Conservation (phyloP, 2,888 invertebrate genomes). For the Himalopsyche japonica region DNA sequence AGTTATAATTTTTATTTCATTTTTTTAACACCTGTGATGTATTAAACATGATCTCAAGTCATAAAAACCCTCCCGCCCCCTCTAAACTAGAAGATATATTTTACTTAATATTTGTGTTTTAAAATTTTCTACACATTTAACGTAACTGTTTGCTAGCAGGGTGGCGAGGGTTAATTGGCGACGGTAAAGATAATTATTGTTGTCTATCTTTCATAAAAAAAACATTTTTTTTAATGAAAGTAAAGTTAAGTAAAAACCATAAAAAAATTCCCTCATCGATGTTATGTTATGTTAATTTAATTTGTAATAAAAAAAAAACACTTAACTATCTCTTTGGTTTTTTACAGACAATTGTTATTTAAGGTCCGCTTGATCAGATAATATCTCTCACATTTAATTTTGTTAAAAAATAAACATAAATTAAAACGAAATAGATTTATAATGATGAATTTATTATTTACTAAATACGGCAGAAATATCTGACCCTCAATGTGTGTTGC, state of each 20-base stretch:
- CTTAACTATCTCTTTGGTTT: neutral
- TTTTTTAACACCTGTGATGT: slow-evolving; percentile 67
- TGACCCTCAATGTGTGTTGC: no score
- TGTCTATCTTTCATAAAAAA: slow-evolving; percentile 14
- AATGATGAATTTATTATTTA: no score
- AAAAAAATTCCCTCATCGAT: neutral
- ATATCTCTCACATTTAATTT: no score
- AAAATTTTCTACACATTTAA: neutral
- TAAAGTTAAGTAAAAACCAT: slow-evolving; percentile 22
- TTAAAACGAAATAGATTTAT: no score
- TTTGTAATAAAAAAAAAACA: neutral
- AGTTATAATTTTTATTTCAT: slow-evolving; percentile 44
- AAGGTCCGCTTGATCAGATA: no score
- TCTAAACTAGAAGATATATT: neutral
- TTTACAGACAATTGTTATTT: neutral
- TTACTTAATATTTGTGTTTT: neutral
- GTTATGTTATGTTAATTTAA: neutral
- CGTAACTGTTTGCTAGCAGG: neutral
- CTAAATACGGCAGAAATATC: no score
- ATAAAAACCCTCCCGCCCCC: slow-evolving; percentile 45
- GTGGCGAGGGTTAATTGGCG: slow-evolving; percentile 45
- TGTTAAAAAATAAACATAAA: no score
- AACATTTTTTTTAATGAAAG: slow-evolving; percentile 4
- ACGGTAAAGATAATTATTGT: slow-evolving; percentile 12
- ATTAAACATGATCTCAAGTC: slow-evolving; percentile 69